Base-by-base conservation (phyloP, 2,888 invertebrate genomes). In the Lysandra bellargus region DNA sequence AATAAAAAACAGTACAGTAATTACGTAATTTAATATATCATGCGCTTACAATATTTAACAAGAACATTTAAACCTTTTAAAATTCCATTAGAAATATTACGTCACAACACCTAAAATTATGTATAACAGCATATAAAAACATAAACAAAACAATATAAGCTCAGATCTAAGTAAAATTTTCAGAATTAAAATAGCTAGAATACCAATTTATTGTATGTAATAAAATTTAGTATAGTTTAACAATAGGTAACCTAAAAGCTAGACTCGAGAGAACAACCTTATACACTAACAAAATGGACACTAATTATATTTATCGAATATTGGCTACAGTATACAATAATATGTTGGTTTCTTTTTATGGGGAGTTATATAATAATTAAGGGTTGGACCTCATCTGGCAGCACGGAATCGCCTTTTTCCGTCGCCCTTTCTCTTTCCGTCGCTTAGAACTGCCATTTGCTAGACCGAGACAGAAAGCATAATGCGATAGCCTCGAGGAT, bases 1-100 rank as follows among this genome's bases (percentile, higher is more conserved):
- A 23, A 57, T 9, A 77, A 75, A 74, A 79, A 61, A 75, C 40
- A 80, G 33, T 76, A 81, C 81, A 84, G 81, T 84, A 81, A 83
- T 92, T 90, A 88, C 87, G 92, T 92, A 91, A 92, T 89, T 92
- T 89, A 69, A 69, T 86, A 90, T 89, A 88, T 91, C 90, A 90
- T 87, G 87, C 88, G 88, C 80, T 82, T 90, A 93, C 90, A 92
- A 91, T 91, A 90, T 88, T 87, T 81, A 93, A 92, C 92, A 92
- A 91, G 90, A 89, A 85, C 85, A 80, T 86, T 84, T 90, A 87
- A 88, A 93, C 92, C 90, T 89, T 85, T 86, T 88, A 90, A 91
- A 85, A 90, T 86, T 91, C 85, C 88, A 87, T 89, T 87, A 88
- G 86, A 89, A 57, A 79, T 78, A 86, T 86, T 88, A 92, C 91